Evolutionary conservation across 2,888 invertebrate genomes (phyloP), one percentile per base, ranked within the genome.

Genomic region (Papilio elwesi): DNA sequence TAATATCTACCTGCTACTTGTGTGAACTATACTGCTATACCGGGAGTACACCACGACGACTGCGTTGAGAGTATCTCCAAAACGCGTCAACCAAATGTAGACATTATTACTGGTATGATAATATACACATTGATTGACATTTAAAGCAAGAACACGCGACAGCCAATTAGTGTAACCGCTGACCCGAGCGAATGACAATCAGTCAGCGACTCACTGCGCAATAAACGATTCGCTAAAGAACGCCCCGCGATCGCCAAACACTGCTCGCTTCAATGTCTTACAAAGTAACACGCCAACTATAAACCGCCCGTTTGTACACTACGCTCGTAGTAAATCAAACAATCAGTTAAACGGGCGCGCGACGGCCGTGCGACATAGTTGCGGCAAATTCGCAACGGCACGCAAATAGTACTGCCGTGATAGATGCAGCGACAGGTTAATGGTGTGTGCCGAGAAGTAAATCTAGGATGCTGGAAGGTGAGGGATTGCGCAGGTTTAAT

Each of bases 361-460:
- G 74, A 75, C 76, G 70, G 74, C 52, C 63, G 70, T 73, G 80
- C 80, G 81, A 82, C 82, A 77, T 65, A 53, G 69, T 74, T 63
- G 78, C 80, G 79, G 84, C 81, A 78, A 77, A 80, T 80, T 80
- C 76, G 78, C 80, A 77, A 84, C 82, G 79, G 80, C 76, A 80
- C 80, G 69, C 70, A 76, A 71, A 71, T 71, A 71, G 71, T 67
- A 52, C 77, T 75, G 78, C 74, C 81, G 81, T 87, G 87, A 87
- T 86, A 82, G 84, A 87, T 80, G 71, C 68, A 75, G 77, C 77
- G 76, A 75, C 85, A 83, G 86, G 87, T 85, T 87, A 87, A 87
- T 86, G 85, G 87, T 81, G 84, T 77, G 82, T 81, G 78, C 82
- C 78, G 80, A 79, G 82, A 82, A 83, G 83, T 85, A 84, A 83